phyloP scores from a whole-genome alignment of 2,888 invertebrate species.

The Tineola bisselliella region DNA sequence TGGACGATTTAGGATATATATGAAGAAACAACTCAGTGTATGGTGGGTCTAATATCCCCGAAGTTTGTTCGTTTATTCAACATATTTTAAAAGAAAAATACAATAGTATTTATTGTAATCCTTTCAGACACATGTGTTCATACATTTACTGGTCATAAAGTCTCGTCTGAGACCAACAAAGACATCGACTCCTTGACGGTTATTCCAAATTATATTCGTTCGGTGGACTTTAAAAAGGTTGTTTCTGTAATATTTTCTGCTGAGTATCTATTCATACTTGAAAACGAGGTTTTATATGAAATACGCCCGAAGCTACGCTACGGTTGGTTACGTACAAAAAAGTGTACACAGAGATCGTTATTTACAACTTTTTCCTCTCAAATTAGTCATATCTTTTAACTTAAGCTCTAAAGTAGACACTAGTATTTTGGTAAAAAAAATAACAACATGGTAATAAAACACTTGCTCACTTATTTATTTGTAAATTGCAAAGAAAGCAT shows the following conservation, averaged over 20 bases:
- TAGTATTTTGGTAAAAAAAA: not conserved
- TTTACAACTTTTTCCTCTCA: not conserved
- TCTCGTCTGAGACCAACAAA: slow-evolving; percentile 10
- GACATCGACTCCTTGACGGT: slow-evolving; percentile 10
- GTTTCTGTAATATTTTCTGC: slow-evolving; percentile 6
- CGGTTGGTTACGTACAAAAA: not conserved
- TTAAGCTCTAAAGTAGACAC: not conserved
- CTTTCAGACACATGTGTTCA: not conserved
- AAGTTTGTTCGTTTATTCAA: not conserved
- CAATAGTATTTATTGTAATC: not conserved
- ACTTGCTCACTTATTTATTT: not conserved
- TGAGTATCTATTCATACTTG: slow-evolving; percentile 13
- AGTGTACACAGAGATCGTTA: not conserved
- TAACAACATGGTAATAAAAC: not conserved
- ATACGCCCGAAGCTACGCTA: not conserved
- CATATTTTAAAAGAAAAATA: not conserved
- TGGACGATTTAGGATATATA: no score
- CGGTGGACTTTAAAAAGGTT: not conserved
- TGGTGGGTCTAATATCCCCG: no score
- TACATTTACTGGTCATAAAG: not conserved
- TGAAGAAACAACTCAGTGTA: no score
- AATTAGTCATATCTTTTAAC: no score
- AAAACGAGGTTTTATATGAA: slow-evolving; percentile 7
- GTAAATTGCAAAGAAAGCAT: slow-evolving; percentile 12
- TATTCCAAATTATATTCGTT: slow-evolving; percentile 1